Evolutionary conservation across 2,888 invertebrate species (phyloP).

Genomic region (Protodeltote pygarga): DNA sequence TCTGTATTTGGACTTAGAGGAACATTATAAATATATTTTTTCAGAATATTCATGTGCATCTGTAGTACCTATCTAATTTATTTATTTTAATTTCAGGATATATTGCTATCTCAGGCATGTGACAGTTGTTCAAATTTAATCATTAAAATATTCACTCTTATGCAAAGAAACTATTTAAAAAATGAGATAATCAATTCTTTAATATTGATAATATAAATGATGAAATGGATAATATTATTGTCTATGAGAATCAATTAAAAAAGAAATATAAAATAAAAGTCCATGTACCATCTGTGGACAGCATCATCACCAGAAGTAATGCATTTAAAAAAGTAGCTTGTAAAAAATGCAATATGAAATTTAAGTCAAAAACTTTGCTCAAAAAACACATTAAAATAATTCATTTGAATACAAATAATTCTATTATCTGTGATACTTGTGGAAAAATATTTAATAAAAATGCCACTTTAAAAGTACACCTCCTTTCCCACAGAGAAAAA

Average conservation of each 20-base stretch:
- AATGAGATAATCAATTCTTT: slow-evolving; percentile 34
- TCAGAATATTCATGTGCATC: too few species aligned
- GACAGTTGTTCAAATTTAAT: slow-evolving; percentile 54
- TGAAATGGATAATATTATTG: slow-evolving; percentile 34
- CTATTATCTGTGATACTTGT: slow-evolving; percentile 56
- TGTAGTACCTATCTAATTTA: background rate
- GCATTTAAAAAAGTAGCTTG: background rate
- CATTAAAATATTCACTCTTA: slow-evolving; percentile 53
- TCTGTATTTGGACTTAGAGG: too few species aligned
- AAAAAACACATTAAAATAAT: slow-evolving; percentile 38
- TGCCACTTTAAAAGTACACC: slow-evolving; percentile 50
- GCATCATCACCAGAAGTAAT: slow-evolving; percentile 11
- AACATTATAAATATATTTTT: too few species aligned
- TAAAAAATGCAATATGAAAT: slow-evolving; percentile 38
- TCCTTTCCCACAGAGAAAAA: slow-evolving; percentile 52
- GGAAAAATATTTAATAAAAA: slow-evolving; percentile 53
- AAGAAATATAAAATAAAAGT: slow-evolving; percentile 31
- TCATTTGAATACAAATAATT: slow-evolving; percentile 40
- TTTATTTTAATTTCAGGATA: slow-evolving; percentile 57
- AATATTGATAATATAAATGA: slow-evolving; percentile 41
- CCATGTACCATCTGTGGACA: slow-evolving; percentile 21
- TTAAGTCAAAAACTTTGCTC: slow-evolving; percentile 35
- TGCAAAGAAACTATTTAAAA: slow-evolving; percentile 50
- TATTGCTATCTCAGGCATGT: slow-evolving; percentile 57
- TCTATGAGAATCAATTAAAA: slow-evolving; percentile 2